Evolutionary conservation across 2,888 invertebrate species (phyloP), one percentile per base, ranked within the genome.

Genomic region (Cyrtodaria siliqua): DNA sequence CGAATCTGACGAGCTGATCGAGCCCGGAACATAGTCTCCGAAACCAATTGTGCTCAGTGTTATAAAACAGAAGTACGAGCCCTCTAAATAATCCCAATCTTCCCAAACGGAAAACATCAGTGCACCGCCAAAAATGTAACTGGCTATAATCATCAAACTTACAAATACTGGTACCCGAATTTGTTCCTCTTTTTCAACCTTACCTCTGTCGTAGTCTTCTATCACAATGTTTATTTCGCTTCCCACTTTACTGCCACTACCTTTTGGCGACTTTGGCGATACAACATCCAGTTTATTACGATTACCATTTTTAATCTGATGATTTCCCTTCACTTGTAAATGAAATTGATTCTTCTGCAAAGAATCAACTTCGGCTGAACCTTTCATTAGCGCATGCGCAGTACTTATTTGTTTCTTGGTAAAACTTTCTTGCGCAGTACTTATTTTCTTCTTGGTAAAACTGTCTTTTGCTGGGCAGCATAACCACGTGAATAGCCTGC

Each of bases 21-120:
- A 50, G 56, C 93, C 91, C 2, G 93, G 93, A 1, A 93, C 93
- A 68, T 90, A 92, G 79, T 93, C 93, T 1, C 93, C 93, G 76
- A 93, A 93, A 0, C 93, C 93, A 18, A 93, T 92, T 29, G 93
- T 93, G 64, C 92, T 92, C 42, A 93, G 84, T 2, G 93, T 93
- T 79, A 93, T 91, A 82, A 93, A 93, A 70, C 93, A 93, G 87
- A 93, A 93, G 82, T 93, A 93, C 59, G 93, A 93, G 62, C 98
- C 98, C 87, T 98, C 98, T 78, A 99, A 94, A 91, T 96, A 96
- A 87, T 96, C 95, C 99, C 99, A 99, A 47, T 85, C 76, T 73
- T 99, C 98, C 97, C 98, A 99, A 90, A 96, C 94, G 1, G 96
- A 96, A 93, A 99, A 99, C 49, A 99, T 94, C 90, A 97, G 94